Conservation (phyloP, 2,113 vertebrate genomes). For the Austrofundulus limnaeus region DNA sequence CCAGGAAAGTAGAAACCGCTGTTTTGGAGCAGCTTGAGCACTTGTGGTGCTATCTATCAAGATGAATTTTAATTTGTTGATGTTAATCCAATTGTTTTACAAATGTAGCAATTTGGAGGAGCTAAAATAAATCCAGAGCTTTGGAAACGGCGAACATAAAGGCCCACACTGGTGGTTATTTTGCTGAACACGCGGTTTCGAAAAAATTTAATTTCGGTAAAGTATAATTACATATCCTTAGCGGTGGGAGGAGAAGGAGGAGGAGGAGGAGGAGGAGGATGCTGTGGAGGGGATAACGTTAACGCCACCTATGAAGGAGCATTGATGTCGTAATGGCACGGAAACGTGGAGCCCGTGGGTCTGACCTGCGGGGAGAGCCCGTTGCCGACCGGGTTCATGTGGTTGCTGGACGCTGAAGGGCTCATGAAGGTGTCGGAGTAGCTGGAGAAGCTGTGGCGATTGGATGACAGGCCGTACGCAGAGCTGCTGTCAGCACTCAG, state of each 20-base stretch:
- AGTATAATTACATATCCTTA: conserved; percentile 64
- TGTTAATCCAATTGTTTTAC: conserved; percentile 82
- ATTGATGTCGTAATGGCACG: too few species aligned
- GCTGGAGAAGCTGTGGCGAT: conserved; percentile 95
- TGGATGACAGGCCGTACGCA: conserved; percentile 89
- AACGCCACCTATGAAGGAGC: conserved; percentile 16
- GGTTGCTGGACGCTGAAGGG: conserved; percentile 89
- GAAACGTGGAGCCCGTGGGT: neutral
- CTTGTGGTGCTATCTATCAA: conserved; percentile 77
- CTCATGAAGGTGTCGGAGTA: conserved; percentile 99
- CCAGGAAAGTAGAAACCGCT: conserved; percentile 76
- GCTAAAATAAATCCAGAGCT: conserved; percentile 75
- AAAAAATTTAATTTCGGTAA: conserved; percentile 71
- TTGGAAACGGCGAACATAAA: conserved; percentile 67
- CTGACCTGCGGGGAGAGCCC: conserved; percentile 97
- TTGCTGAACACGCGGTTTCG: conserved; percentile 66
- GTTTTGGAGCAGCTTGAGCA: conserved; percentile 72
- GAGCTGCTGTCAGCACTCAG: conserved; percentile 86
- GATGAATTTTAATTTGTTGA: conserved; percentile 82
- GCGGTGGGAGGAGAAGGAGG: conserved; percentile 19
- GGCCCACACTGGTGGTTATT: conserved; percentile 69
- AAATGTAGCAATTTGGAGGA: conserved; percentile 77
- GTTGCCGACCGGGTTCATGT: conserved; percentile 97
- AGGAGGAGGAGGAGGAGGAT: conserved; percentile 10
- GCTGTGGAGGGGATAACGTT: conserved; percentile 8